Base-by-base conservation (phyloP, 2,888 invertebrate species). In the Melitaea athalia region DNA sequence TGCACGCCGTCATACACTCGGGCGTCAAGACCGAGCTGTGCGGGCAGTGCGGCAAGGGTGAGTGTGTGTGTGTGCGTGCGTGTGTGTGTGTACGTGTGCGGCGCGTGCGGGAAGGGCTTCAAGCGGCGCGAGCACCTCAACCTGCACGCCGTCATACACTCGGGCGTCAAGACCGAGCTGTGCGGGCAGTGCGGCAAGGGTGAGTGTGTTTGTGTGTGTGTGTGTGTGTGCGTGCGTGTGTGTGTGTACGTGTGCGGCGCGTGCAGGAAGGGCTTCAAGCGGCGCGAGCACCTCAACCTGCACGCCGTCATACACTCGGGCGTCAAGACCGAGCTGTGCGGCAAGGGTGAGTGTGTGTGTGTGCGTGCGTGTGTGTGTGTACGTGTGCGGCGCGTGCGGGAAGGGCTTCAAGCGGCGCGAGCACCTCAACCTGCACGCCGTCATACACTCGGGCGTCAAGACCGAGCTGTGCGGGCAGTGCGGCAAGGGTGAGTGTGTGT, bases 221-320 rank as follows among this genome's bases (percentile, higher is more conserved):
- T 14, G 38, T 7, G 38, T 8, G 38, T 0, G 6, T 8, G 6
- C 4, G 8, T 8, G 38, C 4, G 38, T 38, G 38, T 7, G 38
- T n/a, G n/a, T n/a, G n/a, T n/a, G n/a, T 96, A 95, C 82, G 95
- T 96, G 53, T 96, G 96, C 88, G 94, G 95, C 60, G 95, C 96
- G 52, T 96, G 96, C 80, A 93, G 95, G 87, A 96, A 96, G 86
- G 95, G 95, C 6, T 96, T 96, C 89, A 96, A 97, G 84, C 94
- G 97, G 68, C 95, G 96, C 84, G 97, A 97, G 81, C 97, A 97
- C 79, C 93, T 97, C 79, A 96, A 96, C 85, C 93, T 97, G 73
- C 97, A 97, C 88, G 95, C 95, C 77, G 96, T 97, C 77, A 97
- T 97, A 83, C 97, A 97, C 89, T 96, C 96, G 66, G 97, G 97